Conservation (phyloP, 2,113 vertebrate genomes). For the Reinhardtius hippoglossoides region DNA sequence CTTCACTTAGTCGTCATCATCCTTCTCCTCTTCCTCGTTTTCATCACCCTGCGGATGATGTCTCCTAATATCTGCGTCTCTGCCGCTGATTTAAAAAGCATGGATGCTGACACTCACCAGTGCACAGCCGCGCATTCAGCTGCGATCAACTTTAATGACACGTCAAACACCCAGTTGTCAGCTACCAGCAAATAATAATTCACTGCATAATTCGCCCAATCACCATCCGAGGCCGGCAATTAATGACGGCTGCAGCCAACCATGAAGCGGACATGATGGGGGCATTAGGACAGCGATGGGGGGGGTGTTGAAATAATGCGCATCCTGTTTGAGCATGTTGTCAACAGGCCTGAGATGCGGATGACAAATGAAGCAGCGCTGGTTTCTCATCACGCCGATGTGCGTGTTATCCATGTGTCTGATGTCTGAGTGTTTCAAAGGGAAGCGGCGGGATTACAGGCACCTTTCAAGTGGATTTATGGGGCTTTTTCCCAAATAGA, state of each 20-base stretch:
- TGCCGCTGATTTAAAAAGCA: neutral
- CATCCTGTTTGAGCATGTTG: constrained; percentile 67
- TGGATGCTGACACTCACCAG: neutral
- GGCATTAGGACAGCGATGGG: constrained; percentile 64
- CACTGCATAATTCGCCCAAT: constrained; percentile 67
- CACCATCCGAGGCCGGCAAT: constrained; percentile 46
- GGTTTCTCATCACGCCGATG: constrained; percentile 61
- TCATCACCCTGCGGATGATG: neutral
- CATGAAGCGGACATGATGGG: constrained; percentile 77
- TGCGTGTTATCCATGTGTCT: constrained; percentile 55
- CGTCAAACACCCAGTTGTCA: constrained; percentile 47
- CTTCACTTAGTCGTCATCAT: neutral
- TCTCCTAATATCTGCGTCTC: neutral
- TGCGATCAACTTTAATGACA: constrained; percentile 43
- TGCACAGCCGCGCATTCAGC: constrained; percentile 26
- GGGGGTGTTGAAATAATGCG: constrained; percentile 37
- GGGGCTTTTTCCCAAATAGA: neutral
- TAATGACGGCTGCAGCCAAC: constrained; percentile 71
- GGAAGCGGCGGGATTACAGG: constrained; percentile 33
- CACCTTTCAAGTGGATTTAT: constrained; percentile 35
- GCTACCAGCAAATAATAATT: constrained; percentile 65
- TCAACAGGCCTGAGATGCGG: constrained; percentile 66
- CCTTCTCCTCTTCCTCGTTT: neutral
- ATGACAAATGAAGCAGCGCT: constrained; percentile 69
- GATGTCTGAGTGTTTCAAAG: constrained; percentile 50